Base-by-base conservation (phyloP, 2,888 invertebrate species). In the Drosophila antonietae region DNA sequence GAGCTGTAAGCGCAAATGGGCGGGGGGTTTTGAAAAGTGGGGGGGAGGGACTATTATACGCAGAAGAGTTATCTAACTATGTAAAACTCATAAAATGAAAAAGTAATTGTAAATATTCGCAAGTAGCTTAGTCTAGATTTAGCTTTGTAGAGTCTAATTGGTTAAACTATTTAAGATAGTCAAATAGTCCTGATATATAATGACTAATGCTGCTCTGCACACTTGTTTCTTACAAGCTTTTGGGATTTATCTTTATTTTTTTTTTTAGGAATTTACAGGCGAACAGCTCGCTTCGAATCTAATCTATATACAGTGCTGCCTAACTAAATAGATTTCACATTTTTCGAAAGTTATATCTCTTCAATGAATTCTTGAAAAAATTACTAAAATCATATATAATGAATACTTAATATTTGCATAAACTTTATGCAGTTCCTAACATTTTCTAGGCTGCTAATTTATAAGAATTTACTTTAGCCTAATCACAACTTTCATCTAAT, bases 1-100 rank as follows among this genome's bases (percentile, higher is more conserved):
- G 31, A 69, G 44, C 77, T 63, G 39, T 47, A 55, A 55, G 43
- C 23, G 39, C 44, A 56, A 74, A 44, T 18, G 56, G 46, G 14
- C 23, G 28, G 49, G 58, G 51, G 28, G 9, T 51, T 2, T 28
- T 28, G 7, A 15, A 12, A 7, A 8, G n/a, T 14, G 33, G 60
- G 37, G 12, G 12, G n/a, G 14, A 23, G 60, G 37, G 15, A 15
- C 35, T 68, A 57, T 18, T 8, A 47, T 53, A 72, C 41, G 53
- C 41, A 41, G 28, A 57, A 35, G n/a, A n/a, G 15, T 57, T 44
- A 9, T 28, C 33, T n/a, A 39, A 35, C 59, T 59, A 31, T 43
- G 41, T 18, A n/a, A n/a, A 55, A 55, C 55, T 55, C 15, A 55
- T 41, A 55, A 28, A 41, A 35, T 18, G 3, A 33, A 35, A 35